phyloP scores from a whole-genome alignment of 2,797 vertebrate species.

The Cetoscarus ocellatus region DNA sequence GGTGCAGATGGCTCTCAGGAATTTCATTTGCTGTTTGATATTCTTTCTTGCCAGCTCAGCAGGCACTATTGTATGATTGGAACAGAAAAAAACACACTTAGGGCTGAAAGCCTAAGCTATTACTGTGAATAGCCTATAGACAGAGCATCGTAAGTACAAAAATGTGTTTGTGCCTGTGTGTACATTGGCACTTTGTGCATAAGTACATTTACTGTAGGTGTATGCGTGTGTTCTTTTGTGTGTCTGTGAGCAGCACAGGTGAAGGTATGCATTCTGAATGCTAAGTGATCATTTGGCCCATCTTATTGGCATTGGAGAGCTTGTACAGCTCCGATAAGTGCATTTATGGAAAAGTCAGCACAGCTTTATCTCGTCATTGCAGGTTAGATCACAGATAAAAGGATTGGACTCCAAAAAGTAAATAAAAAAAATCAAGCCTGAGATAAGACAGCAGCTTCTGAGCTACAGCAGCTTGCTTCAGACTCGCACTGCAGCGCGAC shows the following conservation, averaged over 20 bases:
- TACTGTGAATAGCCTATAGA: slow-evolving; percentile 75
- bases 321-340: slow-evolving; percentile 83
- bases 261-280: slow-evolving; percentile 76
- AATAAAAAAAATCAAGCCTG: slow-evolving; percentile 65
- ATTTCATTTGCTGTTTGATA: slow-evolving; percentile 87
- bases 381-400: slow-evolving; percentile 84
- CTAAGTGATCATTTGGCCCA: slow-evolving; percentile 73
- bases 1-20: slow-evolving; percentile 76
- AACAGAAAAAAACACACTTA: slow-evolving; percentile 71
- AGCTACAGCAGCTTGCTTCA: slow-evolving; percentile 57
- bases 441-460: slow-evolving; percentile 71
- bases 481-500: slow-evolving; percentile 52
- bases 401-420: slow-evolving; percentile 76
- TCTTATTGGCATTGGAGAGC: slow-evolving; percentile 80
- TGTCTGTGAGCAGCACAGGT: slow-evolving; percentile 66
- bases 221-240: slow-evolving; percentile 45
- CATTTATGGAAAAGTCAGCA: slow-evolving; percentile 83
- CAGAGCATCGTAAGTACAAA: slow-evolving; percentile 67
- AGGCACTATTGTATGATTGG: slow-evolving; percentile 78
- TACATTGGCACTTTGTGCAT: slow-evolving; percentile 40
- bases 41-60: slow-evolving; percentile 84
- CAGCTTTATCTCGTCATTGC: slow-evolving; percentile 84
- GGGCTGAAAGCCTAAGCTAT: slow-evolving; percentile 76
- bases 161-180: slow-evolving; percentile 56
- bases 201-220: slow-evolving; percentile 34